These are phyloP conservation scores for Penaeus vannamei DNA, from an alignment of 1,140 invertebrate genomes.

Conservation along the genomic window DNA sequence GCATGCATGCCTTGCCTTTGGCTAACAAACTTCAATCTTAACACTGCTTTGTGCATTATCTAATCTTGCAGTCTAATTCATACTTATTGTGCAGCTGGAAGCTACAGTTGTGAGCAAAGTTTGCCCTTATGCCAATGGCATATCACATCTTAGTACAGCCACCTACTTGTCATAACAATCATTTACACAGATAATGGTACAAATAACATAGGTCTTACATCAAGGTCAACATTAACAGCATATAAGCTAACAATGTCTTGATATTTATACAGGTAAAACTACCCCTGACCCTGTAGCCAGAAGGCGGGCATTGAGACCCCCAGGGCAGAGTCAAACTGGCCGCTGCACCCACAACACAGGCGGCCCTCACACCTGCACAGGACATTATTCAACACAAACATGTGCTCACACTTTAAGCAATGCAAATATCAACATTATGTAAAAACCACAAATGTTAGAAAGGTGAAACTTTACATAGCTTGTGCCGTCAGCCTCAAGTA, in stretches of 20 bases:
- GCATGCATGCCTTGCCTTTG: constrained; percentile 65
- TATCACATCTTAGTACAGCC: constrained; percentile 67
- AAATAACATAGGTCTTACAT: constrained; percentile 66
- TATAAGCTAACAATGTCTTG: constrained; percentile 67
- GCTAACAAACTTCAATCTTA: constrained; percentile 65
- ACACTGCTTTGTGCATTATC: constrained; percentile 65
- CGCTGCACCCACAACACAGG: constrained; percentile 49
- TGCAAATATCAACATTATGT: constrained; percentile 66
- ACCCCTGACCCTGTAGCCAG: constrained; percentile 66
- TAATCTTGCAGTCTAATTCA: constrained; percentile 64
- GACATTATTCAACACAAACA: constrained; percentile 58
- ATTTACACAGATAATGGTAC: constrained; percentile 66
- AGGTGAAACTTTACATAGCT: constrained; percentile 64
- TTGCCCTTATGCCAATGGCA: constrained; percentile 65
- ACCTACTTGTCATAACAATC: constrained; percentile 66
- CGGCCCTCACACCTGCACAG: constrained; percentile 39
- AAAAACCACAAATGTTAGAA: constrained; percentile 64
- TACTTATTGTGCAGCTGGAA: constrained; percentile 66
- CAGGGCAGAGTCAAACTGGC: constrained; percentile 55
- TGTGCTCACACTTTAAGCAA: constrained; percentile 65
- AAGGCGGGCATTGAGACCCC: constrained; percentile 63
- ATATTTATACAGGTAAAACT: constrained; percentile 66
- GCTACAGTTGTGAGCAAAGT: constrained; percentile 65
- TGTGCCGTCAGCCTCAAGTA: constrained; percentile 58
- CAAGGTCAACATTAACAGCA: constrained; percentile 67